Evolutionary conservation across 2,797 vertebrate species (phyloP), one percentile per base, ranked within the genome.

Genomic region (Nyctalus aviator): DNA sequence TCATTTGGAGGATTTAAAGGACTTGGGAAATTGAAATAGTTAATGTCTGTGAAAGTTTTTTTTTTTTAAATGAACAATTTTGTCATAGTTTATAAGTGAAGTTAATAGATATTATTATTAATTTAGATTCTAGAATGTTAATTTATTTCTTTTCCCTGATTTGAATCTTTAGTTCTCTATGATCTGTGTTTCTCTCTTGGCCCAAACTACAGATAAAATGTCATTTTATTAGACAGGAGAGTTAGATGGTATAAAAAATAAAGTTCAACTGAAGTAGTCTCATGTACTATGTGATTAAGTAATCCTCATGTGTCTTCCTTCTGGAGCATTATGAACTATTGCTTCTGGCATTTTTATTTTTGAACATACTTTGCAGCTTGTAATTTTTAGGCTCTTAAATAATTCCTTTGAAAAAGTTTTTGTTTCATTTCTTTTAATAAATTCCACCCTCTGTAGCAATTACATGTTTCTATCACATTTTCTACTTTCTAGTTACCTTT

Each of bases 381-480:
- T 84, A 84, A 81, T 92, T 78, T 87, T 72, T 93, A 79, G 13
- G 55, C 44, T 84, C 23, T 87, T 95, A 93, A 73, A n/a, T 81
- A 90, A 88, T 66, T 90, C 82, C 30, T 92, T 1, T 25, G 84
- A 37, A 69, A 83, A 44, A 15, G 23, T 0, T 71, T 71, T 78
- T 82, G 8, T 83, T 48, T 72, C 71, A 6, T 83, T 93, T 90
- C 30, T 86, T 92, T 90, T 75, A 91, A 88, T 78, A 88, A 72
- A 84, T 77, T 77, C 71, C 71, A 37, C 50, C 8, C 37, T 66
- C 59, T 87, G 4, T 84, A 91, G 18, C 50, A 86, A 21, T 76
- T 93, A 12, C 20, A 72, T 90, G 85, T 96, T 96, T 77, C 68
- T 96, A 12, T 94, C 35, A 32, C 30, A 18, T 87, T 84, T 95